Base-by-base conservation (phyloP, 2,888 invertebrate genomes). In the Drosophila gaucha region DNA sequence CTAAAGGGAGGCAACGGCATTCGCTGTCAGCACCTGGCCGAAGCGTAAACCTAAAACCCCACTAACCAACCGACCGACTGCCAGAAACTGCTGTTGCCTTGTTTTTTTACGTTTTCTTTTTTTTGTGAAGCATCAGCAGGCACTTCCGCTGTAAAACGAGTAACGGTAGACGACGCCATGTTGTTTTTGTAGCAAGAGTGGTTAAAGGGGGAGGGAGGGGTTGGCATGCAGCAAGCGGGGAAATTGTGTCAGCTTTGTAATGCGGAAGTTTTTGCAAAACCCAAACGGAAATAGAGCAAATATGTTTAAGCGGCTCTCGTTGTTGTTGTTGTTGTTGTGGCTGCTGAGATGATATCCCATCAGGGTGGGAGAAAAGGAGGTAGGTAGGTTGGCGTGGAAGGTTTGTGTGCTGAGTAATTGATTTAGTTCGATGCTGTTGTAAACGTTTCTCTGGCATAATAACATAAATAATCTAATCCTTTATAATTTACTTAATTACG, bases 221-320 rank as follows among this genome's bases (percentile, higher is more conserved):
- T 2, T 20, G 18, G 10, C 8, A 22, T 51, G 56, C 54, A 70
- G 51, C 57, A 46, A 38, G 56, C 51, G 60, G 82, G 75, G 73
- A 85, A 87, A 78, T 87, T 83, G 88, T 76, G 88, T 85, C 86
- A 83, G 82, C 79, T 87, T 85, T 85, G 82, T 82, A 82, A 85
- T 85, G 85, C 82, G 82, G 82, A 82, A 82, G 87, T 87, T 82
- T 85, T 87, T 78, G 86, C 75, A 75, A 83, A 83, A 87, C 86
- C 88, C 70, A 85, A 83, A 87, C 82, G 82, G 82, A 83, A 83
- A 83, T 87, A 83, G 88, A 82, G 78, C 86, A 87, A 83, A 83
- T 83, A 87, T 82, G 82, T 83, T 83, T 85, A 83, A 85, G 88
- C 82, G 80, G 62, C 72, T 62, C 62, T 47, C 55, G 57, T 60